Percentiles rank a stretch among this genome's conserved stretches.
Evolutionary conservation across 2,888 invertebrate species (phyloP).

Genomic region (Ceriagrion tenellum): DNA sequence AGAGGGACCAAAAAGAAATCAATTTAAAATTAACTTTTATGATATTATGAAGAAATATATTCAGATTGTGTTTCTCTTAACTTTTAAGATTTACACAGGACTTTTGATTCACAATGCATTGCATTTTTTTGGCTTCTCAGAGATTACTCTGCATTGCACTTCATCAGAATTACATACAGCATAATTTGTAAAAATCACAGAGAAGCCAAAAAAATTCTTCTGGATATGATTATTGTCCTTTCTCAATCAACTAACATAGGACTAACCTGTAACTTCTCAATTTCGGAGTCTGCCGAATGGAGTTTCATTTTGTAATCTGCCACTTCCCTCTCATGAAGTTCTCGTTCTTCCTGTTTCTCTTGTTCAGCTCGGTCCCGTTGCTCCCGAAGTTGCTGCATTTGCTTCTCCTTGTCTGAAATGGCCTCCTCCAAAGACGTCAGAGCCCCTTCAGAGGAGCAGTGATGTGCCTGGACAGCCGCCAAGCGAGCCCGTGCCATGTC

Average conservation of each 20-base stretch:
- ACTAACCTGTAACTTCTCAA: conserved; percentile 74
- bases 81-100: no score
- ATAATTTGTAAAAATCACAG: no score
- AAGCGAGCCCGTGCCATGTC: conserved; percentile 95
- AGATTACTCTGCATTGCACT: no score
- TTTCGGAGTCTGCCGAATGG: conserved; percentile 92
- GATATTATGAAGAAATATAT: no score
- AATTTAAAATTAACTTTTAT: no score
- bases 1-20: no score
- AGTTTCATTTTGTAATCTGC: conserved; percentile 97
- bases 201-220: no score
- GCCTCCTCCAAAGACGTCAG: conserved; percentile 96
- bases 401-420: conserved; percentile 97
- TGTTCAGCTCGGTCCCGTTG: conserved; percentile 97
- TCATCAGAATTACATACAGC: no score
- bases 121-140: no score
- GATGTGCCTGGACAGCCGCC: conserved; percentile 96
- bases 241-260: not conserved
- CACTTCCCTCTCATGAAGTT: conserved; percentile 91
- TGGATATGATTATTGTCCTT: no score
- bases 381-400: conserved; percentile 95
- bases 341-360: conserved; percentile 97
- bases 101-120: no score
- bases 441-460: conserved; percentile 95
- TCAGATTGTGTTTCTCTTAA: no score